Percentiles rank a stretch among this genome's conserved stretches.
phyloP scores from a whole-genome alignment of 2,113 vertebrate genomes.

The Cercopithecus mona region DNA sequence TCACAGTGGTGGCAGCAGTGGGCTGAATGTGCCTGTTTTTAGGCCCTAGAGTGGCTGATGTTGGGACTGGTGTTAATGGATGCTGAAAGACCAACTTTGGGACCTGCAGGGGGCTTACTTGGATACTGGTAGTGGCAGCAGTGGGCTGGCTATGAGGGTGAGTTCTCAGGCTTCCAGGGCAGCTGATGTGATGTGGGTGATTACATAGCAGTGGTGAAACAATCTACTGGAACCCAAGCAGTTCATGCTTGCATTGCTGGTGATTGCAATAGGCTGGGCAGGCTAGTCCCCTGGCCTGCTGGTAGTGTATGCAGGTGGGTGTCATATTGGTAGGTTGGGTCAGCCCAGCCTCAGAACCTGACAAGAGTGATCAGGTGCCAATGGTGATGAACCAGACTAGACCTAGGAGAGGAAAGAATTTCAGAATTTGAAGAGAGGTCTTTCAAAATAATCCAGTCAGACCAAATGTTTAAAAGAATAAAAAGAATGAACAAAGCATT shows the following conservation, averaged over 20 bases:
- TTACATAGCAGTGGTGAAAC: background rate
- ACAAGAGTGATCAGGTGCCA: background rate
- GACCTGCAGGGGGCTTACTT: background rate
- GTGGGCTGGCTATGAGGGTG: background rate
- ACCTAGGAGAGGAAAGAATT: background rate
- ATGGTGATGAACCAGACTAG: background rate
- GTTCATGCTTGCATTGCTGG: background rate
- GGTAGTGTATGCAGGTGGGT: background rate
- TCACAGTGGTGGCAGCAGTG: background rate
- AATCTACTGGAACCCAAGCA: background rate
- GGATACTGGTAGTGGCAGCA: background rate
- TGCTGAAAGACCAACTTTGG: background rate
- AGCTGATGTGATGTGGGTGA: background rate
- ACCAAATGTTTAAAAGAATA: background rate
- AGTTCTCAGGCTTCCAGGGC: background rate
- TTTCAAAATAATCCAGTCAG: background rate
- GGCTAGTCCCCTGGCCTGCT: background rate
- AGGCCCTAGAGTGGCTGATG: background rate
- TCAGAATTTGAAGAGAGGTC: background rate
- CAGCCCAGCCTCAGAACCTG: background rate
- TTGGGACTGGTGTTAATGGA: background rate
- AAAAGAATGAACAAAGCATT: background rate
- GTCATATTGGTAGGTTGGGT: background rate
- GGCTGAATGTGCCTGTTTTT: background rate
- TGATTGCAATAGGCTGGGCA: background rate